Conservation (phyloP, 2,113 vertebrate species). For the Brachyhypopomus occidentalis region DNA sequence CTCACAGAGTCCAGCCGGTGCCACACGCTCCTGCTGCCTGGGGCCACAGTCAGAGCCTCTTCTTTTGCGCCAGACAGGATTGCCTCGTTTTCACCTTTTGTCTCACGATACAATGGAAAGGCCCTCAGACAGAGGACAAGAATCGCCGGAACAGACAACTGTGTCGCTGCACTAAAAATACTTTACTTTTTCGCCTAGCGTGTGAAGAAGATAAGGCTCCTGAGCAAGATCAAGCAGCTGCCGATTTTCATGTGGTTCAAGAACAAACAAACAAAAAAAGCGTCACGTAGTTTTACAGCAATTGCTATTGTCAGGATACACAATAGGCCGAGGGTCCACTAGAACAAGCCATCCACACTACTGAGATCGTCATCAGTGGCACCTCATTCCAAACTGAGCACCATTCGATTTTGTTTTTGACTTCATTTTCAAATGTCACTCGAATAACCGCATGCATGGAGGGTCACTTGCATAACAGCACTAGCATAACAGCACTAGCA, state of each 20-base stretch:
- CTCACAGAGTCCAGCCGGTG: conserved; percentile 50
- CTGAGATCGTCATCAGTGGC: background rate
- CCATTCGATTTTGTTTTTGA: no score
- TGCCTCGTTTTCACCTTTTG: conserved; percentile 69
- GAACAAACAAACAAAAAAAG: conserved; percentile 67
- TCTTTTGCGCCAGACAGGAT: background rate
- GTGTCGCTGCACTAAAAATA: conserved; percentile 71
- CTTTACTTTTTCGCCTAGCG: conserved; percentile 54
- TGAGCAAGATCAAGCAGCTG: conserved; percentile 70
- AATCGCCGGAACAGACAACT: conserved; percentile 75
- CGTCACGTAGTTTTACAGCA: conserved; percentile 62
- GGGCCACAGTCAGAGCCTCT: background rate
- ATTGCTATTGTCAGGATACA: background rate
- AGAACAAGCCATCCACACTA: background rate
- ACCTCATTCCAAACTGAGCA: no score
- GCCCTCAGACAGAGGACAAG: conserved; percentile 71
- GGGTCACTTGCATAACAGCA: background rate
- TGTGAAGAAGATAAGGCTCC: conserved; percentile 76
- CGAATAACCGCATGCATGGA: no score
- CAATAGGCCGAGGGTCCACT: background rate
- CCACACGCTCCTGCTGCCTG: background rate
- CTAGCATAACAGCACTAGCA: background rate
- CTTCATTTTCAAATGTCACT: no score
- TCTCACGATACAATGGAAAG: conserved; percentile 74
- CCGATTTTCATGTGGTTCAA: conserved; percentile 68